Evolutionary conservation across 1,140 invertebrate species (phyloP), one percentile per base, ranked within the genome.

Genomic region (Drosophila asahinai): DNA sequence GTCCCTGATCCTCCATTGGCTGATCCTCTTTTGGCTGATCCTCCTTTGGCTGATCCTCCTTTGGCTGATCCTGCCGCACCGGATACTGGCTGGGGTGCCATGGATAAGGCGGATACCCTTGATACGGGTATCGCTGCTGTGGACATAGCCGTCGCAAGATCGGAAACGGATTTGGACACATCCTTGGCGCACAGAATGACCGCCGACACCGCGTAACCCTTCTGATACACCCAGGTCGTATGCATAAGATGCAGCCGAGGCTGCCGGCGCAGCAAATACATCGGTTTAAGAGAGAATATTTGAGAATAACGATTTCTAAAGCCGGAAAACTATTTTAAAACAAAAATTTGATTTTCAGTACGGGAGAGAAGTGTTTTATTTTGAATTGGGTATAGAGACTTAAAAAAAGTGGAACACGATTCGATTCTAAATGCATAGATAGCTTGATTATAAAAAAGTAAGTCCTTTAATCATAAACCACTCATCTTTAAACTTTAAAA

Each of bases 181-280:
- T 71, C 17, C 14, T 27, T 5, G 9, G 17, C 1, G 12, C 4
- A n/a, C 2, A 22, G 15, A 15, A 19, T 5, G 19, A 2, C 2
- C 19, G 52, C 33, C 52, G n/a, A 19, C 0, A 33, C 8, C 25
- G 22, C n/a, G 17, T 22, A 6, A 17, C 11, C 12, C 27, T n/a
- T 33, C n/a, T 48, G 52, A 15, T 9, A n/a, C 11, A 17, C 12
- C 62, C 48, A 54, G 5, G 22, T n/a, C 19, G 19, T 7, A 17
- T 14, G 40, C 11, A 27, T n/a, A 25, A 19, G 15, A 2, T 38
- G 71, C 52, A 77, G 74, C 61, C 52, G 11, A 1, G 40, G 47
- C 71, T 73, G 79, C 79, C 59, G 70, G 48, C 75, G 52, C 48
- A 75, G 17, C 54, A 76, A 49, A 79, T 70, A 72, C 79, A 74